Evolutionary conservation across 1,140 invertebrate species (phyloP).

Genomic region (Zaprionus capensis): DNA sequence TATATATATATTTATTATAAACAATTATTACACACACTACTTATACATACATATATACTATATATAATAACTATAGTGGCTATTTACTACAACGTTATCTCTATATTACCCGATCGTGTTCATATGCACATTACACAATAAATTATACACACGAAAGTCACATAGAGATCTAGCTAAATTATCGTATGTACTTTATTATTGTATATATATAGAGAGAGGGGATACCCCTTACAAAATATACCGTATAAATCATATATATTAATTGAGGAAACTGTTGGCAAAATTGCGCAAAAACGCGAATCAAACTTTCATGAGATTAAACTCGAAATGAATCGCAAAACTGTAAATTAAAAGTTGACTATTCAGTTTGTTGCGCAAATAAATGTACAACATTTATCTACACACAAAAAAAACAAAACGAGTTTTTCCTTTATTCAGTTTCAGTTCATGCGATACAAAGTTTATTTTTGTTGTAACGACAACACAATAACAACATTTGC

Average conservation of each 20-base stretch:
- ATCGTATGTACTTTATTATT: constrained; percentile 16
- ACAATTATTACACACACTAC: constrained; percentile 44
- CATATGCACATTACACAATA: constrained; percentile 64
- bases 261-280: constrained; percentile 12
- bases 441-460: constrained; percentile 27
- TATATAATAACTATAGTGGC: constrained; percentile 75
- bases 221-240: neutral
- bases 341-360: constrained; percentile 54
- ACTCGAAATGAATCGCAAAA: constrained; percentile 55
- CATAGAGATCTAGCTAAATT: constrained; percentile 5
- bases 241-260: neutral
- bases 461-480: constrained; percentile 22
- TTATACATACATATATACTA: constrained; percentile 23
- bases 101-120: constrained; percentile 67
- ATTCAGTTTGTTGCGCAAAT: constrained; percentile 63
- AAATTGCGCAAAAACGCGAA: constrained; percentile 8
- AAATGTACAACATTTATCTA: constrained; percentile 58
- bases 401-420: constrained; percentile 8
- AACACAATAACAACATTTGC: constrained; percentile 24
- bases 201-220: constrained; percentile 48
- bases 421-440: constrained; percentile 35
- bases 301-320: constrained; percentile 3
- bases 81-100: constrained; percentile 74
- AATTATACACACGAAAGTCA: constrained; percentile 14
- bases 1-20: constrained; percentile 66